Base-by-base conservation (phyloP, 2,797 vertebrate species). In the Tragopan temminckii region DNA sequence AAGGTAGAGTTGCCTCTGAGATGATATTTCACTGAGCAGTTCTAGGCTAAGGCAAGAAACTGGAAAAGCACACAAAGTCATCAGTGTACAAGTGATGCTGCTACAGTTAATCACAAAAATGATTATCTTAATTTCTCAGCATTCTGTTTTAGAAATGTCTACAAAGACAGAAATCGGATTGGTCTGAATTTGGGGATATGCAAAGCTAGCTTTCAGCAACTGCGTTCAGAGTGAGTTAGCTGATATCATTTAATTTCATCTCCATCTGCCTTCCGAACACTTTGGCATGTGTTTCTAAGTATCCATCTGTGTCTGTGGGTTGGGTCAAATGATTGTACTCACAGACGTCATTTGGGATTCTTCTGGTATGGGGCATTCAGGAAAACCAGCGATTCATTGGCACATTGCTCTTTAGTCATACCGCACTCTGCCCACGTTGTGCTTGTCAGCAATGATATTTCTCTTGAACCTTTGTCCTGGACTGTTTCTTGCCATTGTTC, bases 231-330 rank as follows among this genome's bases (percentile, higher is more conserved):
- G 42, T 8, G 72, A 95, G 74, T 76, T 92, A 80, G 90, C 93
- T 90, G 86, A 53, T 92, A 95, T 52, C 85, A 58, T 92, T 94
- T 94, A 43, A 90, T 96, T 95, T 88, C 79, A 55, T 95, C 94
- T 94, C 96, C 95, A 96, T 96, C 92, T 96, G 95, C 91, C 95
- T 95, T 64, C 90, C 12, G 76, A 97, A n/a, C 68, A 93, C 69
- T 78, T 70, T 94, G 95, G 93, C 95, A 46, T 66, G 69, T 74
- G 89, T 94, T 97, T 86, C 90, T 4, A 33, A 83, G 53, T 63
- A 64, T 59, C 92, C 95, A 96, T 96, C 95, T 97, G 95, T 90
- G 88, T 82, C 94, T 95, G 95, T 92, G 85, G 85, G 94, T 76
- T 92, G 89, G 92, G 93, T 96, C 94, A 97, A 96, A 77, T 93